Evolutionary conservation across 1,140 invertebrate species (phyloP).

Genomic region (Arion vulgaris): DNA sequence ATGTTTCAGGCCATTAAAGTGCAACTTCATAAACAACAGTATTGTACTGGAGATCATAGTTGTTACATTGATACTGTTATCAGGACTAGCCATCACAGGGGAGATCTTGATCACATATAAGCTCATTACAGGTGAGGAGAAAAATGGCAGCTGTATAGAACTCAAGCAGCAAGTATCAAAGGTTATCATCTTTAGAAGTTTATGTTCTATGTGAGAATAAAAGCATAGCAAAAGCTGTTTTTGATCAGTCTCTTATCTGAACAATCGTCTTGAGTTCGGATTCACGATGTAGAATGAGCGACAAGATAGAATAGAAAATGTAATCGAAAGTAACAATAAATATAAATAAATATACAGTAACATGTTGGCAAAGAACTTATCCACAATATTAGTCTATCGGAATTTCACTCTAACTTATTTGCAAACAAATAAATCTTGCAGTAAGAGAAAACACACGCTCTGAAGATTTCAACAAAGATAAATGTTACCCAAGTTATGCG

Average conservation of each 20-base stretch:
- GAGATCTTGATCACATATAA: slow-evolving; percentile 38
- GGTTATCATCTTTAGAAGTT: neutral
- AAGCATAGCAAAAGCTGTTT: neutral
- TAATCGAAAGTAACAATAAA: too few relatives aligned
- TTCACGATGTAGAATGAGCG: too few relatives aligned
- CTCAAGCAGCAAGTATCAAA: neutral
- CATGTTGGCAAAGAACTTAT: too few relatives aligned
- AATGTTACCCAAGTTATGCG: too few relatives aligned
- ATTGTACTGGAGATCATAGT: slow-evolving; percentile 37
- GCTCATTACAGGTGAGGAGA: slow-evolving; percentile 36
- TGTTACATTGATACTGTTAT: slow-evolving; percentile 39
- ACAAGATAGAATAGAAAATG: too few relatives aligned
- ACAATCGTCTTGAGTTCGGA: too few relatives aligned
- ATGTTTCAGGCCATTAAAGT: neutral
- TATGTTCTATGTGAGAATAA: neutral
- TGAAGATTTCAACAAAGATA: too few relatives aligned
- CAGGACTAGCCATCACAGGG: slow-evolving; percentile 43
- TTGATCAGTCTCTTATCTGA: neutral
- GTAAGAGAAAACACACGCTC: too few relatives aligned
- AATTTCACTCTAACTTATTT: too few relatives aligned
- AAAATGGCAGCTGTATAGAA: neutral
- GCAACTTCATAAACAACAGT: slow-evolving; percentile 10
- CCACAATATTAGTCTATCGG: too few relatives aligned
- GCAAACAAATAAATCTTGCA: too few relatives aligned
- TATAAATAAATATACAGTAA: too few relatives aligned